Conservation (phyloP, 2,113 vertebrate species). For the Casuarius casuarius region DNA sequence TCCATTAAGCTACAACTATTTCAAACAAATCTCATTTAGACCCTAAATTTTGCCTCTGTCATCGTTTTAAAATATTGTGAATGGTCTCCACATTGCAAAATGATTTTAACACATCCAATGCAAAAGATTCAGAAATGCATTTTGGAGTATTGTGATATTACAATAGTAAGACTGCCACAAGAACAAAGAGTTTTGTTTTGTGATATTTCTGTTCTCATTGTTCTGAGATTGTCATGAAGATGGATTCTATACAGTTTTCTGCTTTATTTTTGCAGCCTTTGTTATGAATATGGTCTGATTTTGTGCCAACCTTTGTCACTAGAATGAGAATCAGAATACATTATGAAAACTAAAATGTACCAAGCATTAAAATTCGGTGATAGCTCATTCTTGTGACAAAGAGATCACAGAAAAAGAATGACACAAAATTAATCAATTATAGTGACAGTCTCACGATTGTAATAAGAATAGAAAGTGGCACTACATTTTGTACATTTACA, state of each 20-base stretch:
- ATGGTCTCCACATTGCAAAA: background rate
- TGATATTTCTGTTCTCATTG: constrained; percentile 63
- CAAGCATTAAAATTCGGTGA: constrained; percentile 67
- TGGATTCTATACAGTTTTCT: constrained; percentile 58
- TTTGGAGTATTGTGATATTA: constrained; percentile 44
- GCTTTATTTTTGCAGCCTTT: constrained; percentile 64
- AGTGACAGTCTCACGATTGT: constrained; percentile 55
- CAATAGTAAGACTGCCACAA: constrained; percentile 25
- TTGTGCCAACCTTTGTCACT: constrained; percentile 69
- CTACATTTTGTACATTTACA: constrained; percentile 60
- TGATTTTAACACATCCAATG: background rate
- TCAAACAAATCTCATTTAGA: background rate
- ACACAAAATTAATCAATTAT: constrained; percentile 73
- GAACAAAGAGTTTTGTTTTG: constrained; percentile 63
- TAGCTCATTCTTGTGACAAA: constrained; percentile 68
- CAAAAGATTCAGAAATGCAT: constrained; percentile 37
- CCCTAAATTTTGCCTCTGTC: background rate
- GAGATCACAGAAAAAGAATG: constrained; percentile 67
- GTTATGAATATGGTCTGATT: constrained; percentile 71
- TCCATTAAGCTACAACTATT: background rate
- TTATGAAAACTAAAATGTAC: constrained; percentile 65
- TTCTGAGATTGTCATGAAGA: constrained; percentile 68
- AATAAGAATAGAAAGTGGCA: constrained; percentile 66
- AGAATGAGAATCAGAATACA: constrained; percentile 63
- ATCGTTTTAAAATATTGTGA: constrained; percentile 28